Conservation (phyloP, 2,113 vertebrate species). For the Pelecanus crispus region DNA sequence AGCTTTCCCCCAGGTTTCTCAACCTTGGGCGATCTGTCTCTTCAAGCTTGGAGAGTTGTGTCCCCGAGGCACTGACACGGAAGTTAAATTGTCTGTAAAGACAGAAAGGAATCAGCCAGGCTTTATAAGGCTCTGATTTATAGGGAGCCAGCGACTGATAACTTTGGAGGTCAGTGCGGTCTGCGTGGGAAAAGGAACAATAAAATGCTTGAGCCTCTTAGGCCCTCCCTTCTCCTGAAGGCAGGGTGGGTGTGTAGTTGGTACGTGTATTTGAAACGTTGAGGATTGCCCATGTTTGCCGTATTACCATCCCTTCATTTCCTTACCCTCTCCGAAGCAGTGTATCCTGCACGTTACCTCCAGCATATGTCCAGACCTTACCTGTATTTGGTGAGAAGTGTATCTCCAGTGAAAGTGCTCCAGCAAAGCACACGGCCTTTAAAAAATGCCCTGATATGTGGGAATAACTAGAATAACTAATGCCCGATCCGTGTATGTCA, state of each 20-base stretch:
- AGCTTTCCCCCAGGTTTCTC: neutral
- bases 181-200: neutral
- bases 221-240: neutral
- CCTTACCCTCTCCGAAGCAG: neutral
- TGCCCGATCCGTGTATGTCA: neutral
- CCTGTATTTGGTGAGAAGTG: neutral
- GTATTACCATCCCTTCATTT: neutral
- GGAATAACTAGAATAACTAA: neutral
- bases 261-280: accelerated
- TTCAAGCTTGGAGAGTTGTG: neutral
- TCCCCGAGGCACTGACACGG: neutral
- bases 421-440: neutral
- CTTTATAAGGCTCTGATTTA: neutral
- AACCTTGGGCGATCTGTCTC: accelerated
- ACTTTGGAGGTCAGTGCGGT: neutral
- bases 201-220: neutral
- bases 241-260: neutral
- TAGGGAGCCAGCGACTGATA: neutral
- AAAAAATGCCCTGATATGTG: neutral
- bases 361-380: neutral
- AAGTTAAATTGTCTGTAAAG: neutral
- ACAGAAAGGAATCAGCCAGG: neutral
- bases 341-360: neutral
- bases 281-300: neutral
- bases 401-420: neutral